Conservation (phyloP, 2,113 vertebrate genomes). For the Mastomys coucha region DNA sequence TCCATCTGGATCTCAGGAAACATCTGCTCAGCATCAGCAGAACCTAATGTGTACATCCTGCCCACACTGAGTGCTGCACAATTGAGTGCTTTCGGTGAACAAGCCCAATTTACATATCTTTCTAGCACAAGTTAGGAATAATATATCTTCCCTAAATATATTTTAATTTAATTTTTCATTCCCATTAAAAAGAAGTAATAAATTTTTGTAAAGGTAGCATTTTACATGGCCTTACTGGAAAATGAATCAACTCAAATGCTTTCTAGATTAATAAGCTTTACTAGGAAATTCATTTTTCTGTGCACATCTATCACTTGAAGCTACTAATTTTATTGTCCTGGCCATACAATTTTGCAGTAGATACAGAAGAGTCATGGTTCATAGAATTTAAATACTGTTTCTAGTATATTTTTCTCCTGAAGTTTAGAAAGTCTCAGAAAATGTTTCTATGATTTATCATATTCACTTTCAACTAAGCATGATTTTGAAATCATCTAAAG, state of each 20-base stretch:
- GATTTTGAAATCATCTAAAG: background rate
- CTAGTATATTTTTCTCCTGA: constrained; percentile 83
- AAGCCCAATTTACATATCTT: constrained; percentile 27
- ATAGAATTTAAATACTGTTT: constrained; percentile 85
- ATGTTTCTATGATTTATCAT: constrained; percentile 71
- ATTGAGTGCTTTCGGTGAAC: background rate
- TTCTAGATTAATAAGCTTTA: constrained; percentile 63
- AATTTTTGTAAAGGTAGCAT: constrained; percentile 74
- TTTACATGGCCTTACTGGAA: constrained; percentile 79
- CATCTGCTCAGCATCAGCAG: background rate
- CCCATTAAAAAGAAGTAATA: constrained; percentile 70
- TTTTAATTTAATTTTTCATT: constrained; percentile 68
- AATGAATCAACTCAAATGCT: constrained; percentile 73
- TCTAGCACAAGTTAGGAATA: background rate
- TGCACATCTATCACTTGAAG: constrained; percentile 76
- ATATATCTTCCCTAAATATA: background rate
- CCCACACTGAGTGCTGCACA: background rate
- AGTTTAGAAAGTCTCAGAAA: constrained; percentile 78
- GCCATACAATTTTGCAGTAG: constrained; percentile 70
- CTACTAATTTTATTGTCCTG: constrained; percentile 82
- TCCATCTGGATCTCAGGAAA: background rate
- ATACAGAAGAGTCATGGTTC: constrained; percentile 73
- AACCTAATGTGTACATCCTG: constrained; percentile 22
- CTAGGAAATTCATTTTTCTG: constrained; percentile 73
- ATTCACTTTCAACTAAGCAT: constrained; percentile 15